Evolutionary conservation across 2,797 vertebrate species (phyloP).

Genomic region (Xenentodon cancila): DNA sequence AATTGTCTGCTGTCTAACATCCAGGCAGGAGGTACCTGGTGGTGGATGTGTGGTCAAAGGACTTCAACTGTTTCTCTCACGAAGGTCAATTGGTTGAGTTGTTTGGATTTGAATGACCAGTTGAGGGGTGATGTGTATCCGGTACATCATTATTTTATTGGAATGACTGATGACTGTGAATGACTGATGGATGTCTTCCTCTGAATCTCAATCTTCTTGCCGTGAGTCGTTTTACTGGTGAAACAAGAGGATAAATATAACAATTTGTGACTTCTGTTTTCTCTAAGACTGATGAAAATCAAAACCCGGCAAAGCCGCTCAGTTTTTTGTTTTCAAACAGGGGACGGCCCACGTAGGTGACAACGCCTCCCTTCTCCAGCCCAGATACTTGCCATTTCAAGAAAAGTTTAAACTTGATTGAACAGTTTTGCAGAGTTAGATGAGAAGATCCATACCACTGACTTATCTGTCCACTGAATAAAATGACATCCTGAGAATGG

Average conservation of each 20-base stretch:
- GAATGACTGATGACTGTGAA: constrained; percentile 27
- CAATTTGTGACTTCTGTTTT: constrained; percentile 21
- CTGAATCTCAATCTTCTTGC: constrained; percentile 50
- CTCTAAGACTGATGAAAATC: constrained; percentile 14
- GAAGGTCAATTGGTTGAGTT: too few species aligned
- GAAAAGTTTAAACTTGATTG: too few species aligned
- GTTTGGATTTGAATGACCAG: constrained; percentile 29
- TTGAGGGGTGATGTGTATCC: constrained; percentile 31
- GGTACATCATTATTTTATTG: constrained; percentile 34
- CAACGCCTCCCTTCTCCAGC: not conserved
- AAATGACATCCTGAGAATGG: too few species aligned
- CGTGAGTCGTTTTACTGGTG: constrained; percentile 16
- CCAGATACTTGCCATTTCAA: not conserved
- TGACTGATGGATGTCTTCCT: constrained; percentile 37
- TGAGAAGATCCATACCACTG: too few species aligned
- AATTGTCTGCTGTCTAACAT: too few species aligned
- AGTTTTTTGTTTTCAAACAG: not conserved
- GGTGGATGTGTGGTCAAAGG: too few species aligned
- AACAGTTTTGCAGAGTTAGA: too few species aligned
- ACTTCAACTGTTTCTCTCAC: too few species aligned
- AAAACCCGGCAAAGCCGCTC: constrained; percentile 1
- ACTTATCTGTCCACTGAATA: too few species aligned
- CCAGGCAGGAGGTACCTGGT: too few species aligned
- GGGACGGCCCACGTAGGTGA: not conserved
- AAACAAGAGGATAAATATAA: constrained; percentile 25